Conservation (phyloP, 2,797 vertebrate species). For the Moxostoma hubbsi region DNA sequence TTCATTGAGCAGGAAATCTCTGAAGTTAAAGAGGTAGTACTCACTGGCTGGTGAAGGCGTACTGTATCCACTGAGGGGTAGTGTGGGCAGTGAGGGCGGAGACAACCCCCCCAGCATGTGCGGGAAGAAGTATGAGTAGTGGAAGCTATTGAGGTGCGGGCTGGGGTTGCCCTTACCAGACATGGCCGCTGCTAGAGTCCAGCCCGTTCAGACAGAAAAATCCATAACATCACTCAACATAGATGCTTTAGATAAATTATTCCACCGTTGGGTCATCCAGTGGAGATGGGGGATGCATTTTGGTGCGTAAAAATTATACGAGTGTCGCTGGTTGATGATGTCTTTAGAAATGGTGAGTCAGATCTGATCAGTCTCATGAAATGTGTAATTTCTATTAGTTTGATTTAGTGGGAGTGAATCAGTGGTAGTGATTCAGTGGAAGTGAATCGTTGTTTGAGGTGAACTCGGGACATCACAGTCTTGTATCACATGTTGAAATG, state of each 20-base stretch:
- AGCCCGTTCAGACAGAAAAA: conserved; percentile 42
- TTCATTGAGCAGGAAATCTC: not conserved
- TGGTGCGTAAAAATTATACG: too few relatives aligned
- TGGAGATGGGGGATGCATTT: conserved; percentile 23
- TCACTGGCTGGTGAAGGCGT: conserved; percentile 96
- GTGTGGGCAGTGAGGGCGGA: conserved; percentile 84
- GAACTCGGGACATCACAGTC: not conserved
- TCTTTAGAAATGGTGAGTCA: conserved; percentile 8
- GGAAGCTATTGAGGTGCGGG: conserved; percentile 90
- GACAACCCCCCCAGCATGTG: conserved; percentile 93
- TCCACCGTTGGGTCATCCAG: conserved; percentile 66
- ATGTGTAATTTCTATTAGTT: too few relatives aligned
- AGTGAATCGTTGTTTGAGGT: conserved; percentile 54
- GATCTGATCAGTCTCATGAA: not conserved
- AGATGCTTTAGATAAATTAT: conserved; percentile 61
- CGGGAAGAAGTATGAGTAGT: conserved; percentile 96
- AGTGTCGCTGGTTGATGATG: not conserved
- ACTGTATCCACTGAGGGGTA: conserved; percentile 94
- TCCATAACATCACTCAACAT: conserved; percentile 49
- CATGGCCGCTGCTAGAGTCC: conserved; percentile 78
- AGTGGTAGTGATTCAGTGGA: not conserved
- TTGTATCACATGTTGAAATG: not conserved
- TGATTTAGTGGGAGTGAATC: conserved; percentile 10
- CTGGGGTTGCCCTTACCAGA: conserved; percentile 93
- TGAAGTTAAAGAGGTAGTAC: conserved; percentile 64